Evolutionary conservation across 2,888 invertebrate genomes (phyloP).

Genomic region (Mallateleia sp.): DNA sequence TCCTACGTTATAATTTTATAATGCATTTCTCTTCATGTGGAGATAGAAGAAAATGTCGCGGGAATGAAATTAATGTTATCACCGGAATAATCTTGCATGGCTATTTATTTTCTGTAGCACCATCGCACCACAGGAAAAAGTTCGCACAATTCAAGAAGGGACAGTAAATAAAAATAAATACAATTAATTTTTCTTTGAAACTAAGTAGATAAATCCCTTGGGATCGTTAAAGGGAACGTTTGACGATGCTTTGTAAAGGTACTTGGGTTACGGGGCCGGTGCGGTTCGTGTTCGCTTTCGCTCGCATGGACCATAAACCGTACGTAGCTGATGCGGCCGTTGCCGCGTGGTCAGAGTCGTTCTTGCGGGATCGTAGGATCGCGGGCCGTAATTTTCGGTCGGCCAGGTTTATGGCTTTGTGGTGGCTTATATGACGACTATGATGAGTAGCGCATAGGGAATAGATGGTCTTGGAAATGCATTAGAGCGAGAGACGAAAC

Average conservation of each 20-base stretch:
- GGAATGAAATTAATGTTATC: constrained; percentile 76
- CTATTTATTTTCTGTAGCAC: constrained; percentile 67
- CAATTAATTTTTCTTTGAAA: constrained; percentile 59
- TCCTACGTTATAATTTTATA: constrained; percentile 75
- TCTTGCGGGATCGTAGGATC: constrained; percentile 80
- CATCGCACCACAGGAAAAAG: constrained; percentile 38
- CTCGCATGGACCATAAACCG: constrained; percentile 79
- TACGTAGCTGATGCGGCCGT: constrained; percentile 58
- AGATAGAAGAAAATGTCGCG: constrained; percentile 70
- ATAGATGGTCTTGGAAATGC: constrained; percentile 57
- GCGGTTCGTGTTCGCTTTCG: constrained; percentile 47
- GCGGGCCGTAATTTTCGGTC: constrained; percentile 85
- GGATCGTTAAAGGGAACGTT: constrained; percentile 65
- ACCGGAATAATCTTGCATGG: constrained; percentile 68
- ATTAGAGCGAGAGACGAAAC: constrained; percentile 68
- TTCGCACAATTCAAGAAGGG: constrained; percentile 38
- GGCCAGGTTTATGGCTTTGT: constrained; percentile 84
- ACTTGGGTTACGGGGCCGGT: constrained; percentile 52
- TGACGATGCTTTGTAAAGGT: constrained; percentile 66
- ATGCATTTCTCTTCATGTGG: constrained; percentile 63
- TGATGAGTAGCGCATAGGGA: constrained; percentile 71
- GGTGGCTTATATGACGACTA: constrained; percentile 76
- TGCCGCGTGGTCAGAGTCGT: constrained; percentile 66
- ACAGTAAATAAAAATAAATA: constrained; percentile 47
- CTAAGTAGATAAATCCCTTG: constrained; percentile 46